phyloP scores from a whole-genome alignment of 2,113 vertebrate species.

The Spilogale gracilis region DNA sequence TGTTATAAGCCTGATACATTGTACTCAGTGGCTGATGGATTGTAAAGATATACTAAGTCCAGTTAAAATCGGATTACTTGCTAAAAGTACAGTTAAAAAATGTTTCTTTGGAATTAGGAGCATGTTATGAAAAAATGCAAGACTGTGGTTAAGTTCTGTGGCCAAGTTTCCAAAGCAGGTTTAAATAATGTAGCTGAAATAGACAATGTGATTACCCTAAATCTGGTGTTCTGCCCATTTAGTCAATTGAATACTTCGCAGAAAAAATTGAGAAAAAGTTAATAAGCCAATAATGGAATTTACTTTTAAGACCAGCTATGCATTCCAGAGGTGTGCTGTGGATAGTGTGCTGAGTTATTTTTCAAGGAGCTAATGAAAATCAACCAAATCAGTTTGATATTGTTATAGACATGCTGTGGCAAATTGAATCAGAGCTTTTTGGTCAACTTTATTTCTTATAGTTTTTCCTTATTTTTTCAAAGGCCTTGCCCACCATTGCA shows the following conservation, averaged over 20 bases:
- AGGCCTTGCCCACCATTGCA: neutral
- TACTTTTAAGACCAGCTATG: constrained; percentile 16
- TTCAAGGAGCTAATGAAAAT: constrained; percentile 9
- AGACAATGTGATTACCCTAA: neutral
- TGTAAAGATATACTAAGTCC: neutral
- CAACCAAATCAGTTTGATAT: neutral
- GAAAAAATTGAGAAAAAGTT: neutral
- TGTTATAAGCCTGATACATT: neutral
- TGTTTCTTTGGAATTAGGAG: neutral
- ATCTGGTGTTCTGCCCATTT: neutral
- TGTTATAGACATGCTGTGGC: neutral
- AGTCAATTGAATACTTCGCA: neutral
- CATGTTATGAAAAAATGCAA: neutral
- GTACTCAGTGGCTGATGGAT: neutral
- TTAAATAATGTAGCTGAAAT: neutral
- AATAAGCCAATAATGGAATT: neutral
- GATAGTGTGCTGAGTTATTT: neutral
- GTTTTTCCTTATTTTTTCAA: constrained; percentile 9
- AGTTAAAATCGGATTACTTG: constrained; percentile 55
- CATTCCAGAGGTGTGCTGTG: neutral
- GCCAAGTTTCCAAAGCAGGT: neutral
- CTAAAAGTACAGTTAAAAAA: neutral
- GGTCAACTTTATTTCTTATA: neutral
- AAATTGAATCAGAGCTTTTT: neutral
- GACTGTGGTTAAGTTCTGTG: neutral